Base-by-base conservation (phyloP, 37 sponge, comb jelly and placozoan species). In the Dysidea cf. avara region DNA sequence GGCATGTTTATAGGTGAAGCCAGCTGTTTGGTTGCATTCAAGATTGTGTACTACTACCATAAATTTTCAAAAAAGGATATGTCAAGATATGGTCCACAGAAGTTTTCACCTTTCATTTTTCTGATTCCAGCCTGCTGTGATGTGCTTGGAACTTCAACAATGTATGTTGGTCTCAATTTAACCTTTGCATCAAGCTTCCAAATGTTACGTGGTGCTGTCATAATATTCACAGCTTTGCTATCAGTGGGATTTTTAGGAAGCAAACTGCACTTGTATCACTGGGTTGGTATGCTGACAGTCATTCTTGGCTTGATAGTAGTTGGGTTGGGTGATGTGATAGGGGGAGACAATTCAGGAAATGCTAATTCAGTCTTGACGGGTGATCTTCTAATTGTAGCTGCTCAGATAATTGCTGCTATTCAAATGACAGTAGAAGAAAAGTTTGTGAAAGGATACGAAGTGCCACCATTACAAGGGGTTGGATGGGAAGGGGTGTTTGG, bases 401-500 rank as follows among this genome's bases (percentile, higher is more conserved):
- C 97, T 20, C 97, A 96, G 61, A 83, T 93, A 0, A 94, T 97
- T 12, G 79, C 62, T 11, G 85, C 94, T 26, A 78, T 93, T 47
- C 91, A 97, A 56, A 82, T 93, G 87, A 86, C 87, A 0, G 59
- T 80, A 3, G 99, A 98, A 56, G 93, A 98, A 77, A 89, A 84
- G 51, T 86, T 92, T 21, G 79, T 98, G 57, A 92, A 81, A 60
- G 83, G 83, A 66, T 94, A 98, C 63, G 53, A 98, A 25, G 90
- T 92, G 20, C 88, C 86, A 55, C 78, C 93, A 2, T 79, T 92
- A 7, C 90, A 92, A 56, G 99, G 83, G 2, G 93, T 98, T 0
- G 99, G 99, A 16, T 98, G 92, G 90, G 99, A 98, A 59, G 99
- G 99, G 0, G 78, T 92, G 28, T 98, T 91, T 37, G 99, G 99